Conservation (phyloP, 2,113 vertebrate genomes). For the Lepus timidus region DNA sequence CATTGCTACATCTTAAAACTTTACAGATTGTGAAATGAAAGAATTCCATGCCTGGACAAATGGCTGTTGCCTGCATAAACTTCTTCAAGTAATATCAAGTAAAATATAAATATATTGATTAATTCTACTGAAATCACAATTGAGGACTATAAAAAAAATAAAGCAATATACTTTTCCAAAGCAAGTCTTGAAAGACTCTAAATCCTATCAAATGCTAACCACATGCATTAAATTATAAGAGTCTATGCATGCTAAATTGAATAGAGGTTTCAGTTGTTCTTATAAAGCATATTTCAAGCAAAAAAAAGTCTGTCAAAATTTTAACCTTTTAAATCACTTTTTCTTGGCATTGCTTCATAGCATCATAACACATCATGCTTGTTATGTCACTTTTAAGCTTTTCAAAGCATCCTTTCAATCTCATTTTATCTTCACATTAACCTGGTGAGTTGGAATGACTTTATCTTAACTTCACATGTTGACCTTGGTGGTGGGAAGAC, state of each 20-base stretch:
- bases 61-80: not conserved
- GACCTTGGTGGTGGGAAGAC: not conserved
- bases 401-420: not conserved
- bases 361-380: not conserved
- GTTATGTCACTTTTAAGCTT: slow-evolving; percentile 54
- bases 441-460: not conserved
- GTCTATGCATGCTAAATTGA: not conserved
- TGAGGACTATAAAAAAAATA: not conserved
- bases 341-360: not conserved
- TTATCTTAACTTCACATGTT: slow-evolving; percentile 6
- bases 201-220: not conserved
- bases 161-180: not conserved
- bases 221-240: slow-evolving; percentile 18
- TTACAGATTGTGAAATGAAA: slow-evolving; percentile 17
- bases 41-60: not conserved
- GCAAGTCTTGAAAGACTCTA: not conserved
- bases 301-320: slow-evolving; percentile 28
- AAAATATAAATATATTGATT: slow-evolving; percentile 31
- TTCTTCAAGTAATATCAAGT: not conserved
- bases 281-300: slow-evolving; percentile 16
- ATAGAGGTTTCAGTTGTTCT: not conserved
- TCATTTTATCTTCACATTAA: not conserved
- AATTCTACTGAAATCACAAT: not conserved
- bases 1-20: not conserved
- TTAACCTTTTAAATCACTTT: not conserved